Base-by-base conservation (phyloP, 2,888 invertebrate species). In the Microplitis manilae region DNA sequence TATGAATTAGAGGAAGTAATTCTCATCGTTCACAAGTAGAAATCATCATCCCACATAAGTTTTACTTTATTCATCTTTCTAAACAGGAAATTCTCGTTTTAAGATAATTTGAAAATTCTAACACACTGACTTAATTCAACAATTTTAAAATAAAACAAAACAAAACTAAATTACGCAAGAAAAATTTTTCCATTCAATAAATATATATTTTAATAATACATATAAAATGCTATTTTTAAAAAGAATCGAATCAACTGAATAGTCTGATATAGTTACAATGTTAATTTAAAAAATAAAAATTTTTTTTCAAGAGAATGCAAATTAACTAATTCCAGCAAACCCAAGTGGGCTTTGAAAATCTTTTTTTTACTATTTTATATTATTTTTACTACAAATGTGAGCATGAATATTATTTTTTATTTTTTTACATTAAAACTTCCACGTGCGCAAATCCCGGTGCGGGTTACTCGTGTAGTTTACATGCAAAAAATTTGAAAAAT, bases 61-160 rank as follows among this genome's bases (percentile, higher is more conserved):
- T 65, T 38, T 65, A 68, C 73, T 76, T 79, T 20, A 70, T 74
- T 75, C 77, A 81, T 82, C 75, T 77, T 83, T 85, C 89, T 87
- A 89, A 89, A 88, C 89, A 89, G 89, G 89, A 89, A 89, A 89
- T 89, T 89, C 89, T 89, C 86, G 84, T 89, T 88, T 87, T 59
- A 86, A 87, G 87, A 86, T 88, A 88, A 89, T 89, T 87, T 86
- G 85, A 75, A 75, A 76, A 74, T 83, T 86, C 20, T 62, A 62
- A 50, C 73, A 67, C 73, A 73, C 62, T 72, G 88, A 87, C 86
- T 87, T 85, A 50, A 41, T 50, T 64, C 38, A 40, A 40, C 40
- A 40, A 81, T 84, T 86, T 85, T 83, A 86, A 87, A 87, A 84
- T 85, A 61, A 68, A 69, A 65, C 30, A 30, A 30, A 30, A 70